These are phyloP conservation scores for Tribolium castaneum DNA, from an alignment of 1,140 invertebrate genomes.

Conservation along the genomic window DNA sequence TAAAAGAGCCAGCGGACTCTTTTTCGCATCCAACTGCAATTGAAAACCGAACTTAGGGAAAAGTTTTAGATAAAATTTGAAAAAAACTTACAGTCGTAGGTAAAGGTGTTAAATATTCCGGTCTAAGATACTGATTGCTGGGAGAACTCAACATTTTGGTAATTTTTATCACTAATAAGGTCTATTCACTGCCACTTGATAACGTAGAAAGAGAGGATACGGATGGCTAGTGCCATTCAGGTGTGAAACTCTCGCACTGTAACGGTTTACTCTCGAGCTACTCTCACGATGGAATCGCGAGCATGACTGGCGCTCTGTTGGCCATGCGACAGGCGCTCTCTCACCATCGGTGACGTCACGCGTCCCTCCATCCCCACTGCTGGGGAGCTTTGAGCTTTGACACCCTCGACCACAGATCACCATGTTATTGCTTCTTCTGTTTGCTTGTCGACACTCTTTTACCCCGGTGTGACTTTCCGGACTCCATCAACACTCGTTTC, in stretches of 20 bases:
- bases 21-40: slow-evolving; percentile 94
- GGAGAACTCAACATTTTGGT: slow-evolving; percentile 79
- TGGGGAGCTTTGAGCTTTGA: slow-evolving; percentile 56
- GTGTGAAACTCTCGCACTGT: slow-evolving; percentile 36
- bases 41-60: slow-evolving; percentile 54
- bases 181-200: slow-evolving; percentile 15
- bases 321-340: slow-evolving; percentile 54
- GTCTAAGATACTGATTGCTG: slow-evolving; percentile 86
- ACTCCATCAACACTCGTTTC: slow-evolving; percentile 37
- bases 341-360: slow-evolving; percentile 59
- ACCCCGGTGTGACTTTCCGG: slow-evolving; percentile 11
- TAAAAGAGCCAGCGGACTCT: slow-evolving; percentile 91
- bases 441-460: slow-evolving; percentile 60
- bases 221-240: slow-evolving; percentile 27
- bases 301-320: slow-evolving; percentile 54
- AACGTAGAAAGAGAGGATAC: slow-evolving; percentile 2
- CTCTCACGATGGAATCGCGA: slow-evolving; percentile 42
- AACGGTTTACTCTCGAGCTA: slow-evolving; percentile 14
- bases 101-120: slow-evolving; percentile 90
- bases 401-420: slow-evolving; percentile 61
- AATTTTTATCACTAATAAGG: background rate
- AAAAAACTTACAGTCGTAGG: slow-evolving; percentile 83
- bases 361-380: slow-evolving; percentile 58
- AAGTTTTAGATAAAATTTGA: background rate
- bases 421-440: slow-evolving; percentile 61